These are phyloP conservation scores for Actinernus sp. DNA, from an alignment of 92 coral and sea anemone species.

Conservation along the genomic window DNA sequence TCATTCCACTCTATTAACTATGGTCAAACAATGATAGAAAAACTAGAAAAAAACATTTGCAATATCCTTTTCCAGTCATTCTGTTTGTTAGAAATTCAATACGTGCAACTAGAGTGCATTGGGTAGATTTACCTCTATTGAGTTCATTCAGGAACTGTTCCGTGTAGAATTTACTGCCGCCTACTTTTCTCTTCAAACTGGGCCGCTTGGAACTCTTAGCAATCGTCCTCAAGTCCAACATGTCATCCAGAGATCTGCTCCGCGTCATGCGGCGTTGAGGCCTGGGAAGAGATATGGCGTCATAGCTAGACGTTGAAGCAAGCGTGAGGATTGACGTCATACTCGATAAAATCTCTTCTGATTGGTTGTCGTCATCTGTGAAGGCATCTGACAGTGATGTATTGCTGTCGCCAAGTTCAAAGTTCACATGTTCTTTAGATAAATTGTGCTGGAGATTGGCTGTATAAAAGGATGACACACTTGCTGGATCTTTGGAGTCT, in stretches of 20 bases:
- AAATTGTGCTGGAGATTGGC: constrained; percentile 41
- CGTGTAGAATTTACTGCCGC: constrained; percentile 94
- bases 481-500: constrained; percentile 45
- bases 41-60: too few species aligned
- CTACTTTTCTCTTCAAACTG: constrained; percentile 71
- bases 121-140: constrained; percentile 62
- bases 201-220: constrained; percentile 49
- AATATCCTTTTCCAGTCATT: too few species aligned
- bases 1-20: too few species aligned
- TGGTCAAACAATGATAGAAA: too few species aligned
- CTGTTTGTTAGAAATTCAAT: neutral
- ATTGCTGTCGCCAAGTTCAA: constrained; percentile 32
- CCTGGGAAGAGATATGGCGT: constrained; percentile 10
- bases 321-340: constrained; percentile 27
- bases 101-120: neutral
- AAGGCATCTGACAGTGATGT: constrained; percentile 25
- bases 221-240: constrained; percentile 49
- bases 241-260: constrained; percentile 93
- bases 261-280: constrained; percentile 81
- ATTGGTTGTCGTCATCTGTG: constrained; percentile 14
- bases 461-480: constrained; percentile 39
- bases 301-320: constrained; percentile 23
- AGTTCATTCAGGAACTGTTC: constrained; percentile 57
- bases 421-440: constrained; percentile 30
- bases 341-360: constrained; percentile 40